Evolutionary conservation across 2,113 vertebrate species (phyloP).

Genomic region (Cavia aperea): DNA sequence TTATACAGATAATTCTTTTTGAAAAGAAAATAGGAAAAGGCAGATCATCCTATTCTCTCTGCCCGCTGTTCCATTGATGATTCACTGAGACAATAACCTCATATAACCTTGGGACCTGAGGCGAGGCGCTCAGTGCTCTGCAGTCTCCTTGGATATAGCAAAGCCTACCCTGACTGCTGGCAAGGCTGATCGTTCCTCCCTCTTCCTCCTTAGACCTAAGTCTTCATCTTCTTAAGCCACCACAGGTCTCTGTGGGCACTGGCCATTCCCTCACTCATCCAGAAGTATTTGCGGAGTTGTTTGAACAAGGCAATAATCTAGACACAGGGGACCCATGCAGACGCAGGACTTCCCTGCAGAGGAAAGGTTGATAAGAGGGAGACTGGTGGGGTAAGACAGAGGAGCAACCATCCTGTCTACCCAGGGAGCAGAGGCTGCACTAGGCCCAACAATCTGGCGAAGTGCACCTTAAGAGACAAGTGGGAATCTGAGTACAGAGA

Average conservation of each 20-base stretch:
- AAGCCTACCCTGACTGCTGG: accelerated
- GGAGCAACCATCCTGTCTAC: not conserved
- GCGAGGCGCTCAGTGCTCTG: not conserved
- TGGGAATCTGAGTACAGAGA: not conserved
- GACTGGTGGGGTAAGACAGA: accelerated
- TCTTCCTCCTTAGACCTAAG: not conserved
- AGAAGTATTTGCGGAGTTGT: no score
- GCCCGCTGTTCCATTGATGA: accelerated
- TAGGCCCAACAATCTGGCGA: accelerated
- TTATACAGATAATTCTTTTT: not conserved
- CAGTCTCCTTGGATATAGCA: not conserved
- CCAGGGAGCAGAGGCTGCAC: not conserved
- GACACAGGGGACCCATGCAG: accelerated
- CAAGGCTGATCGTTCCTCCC: not conserved
- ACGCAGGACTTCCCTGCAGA: not conserved
- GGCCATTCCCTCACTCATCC: no score
- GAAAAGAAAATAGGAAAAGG: not conserved
- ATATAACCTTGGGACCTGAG: accelerated
- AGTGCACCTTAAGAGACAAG: not conserved
- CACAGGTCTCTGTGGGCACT: not conserved
- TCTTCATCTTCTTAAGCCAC: not conserved
- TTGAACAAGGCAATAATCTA: not conserved
- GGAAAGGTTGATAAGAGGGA: accelerated
- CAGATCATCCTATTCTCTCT: not conserved
- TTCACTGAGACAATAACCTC: no score